Conservation (phyloP, 2,888 invertebrate genomes). For the Phytoseiulus persimilis region DNA sequence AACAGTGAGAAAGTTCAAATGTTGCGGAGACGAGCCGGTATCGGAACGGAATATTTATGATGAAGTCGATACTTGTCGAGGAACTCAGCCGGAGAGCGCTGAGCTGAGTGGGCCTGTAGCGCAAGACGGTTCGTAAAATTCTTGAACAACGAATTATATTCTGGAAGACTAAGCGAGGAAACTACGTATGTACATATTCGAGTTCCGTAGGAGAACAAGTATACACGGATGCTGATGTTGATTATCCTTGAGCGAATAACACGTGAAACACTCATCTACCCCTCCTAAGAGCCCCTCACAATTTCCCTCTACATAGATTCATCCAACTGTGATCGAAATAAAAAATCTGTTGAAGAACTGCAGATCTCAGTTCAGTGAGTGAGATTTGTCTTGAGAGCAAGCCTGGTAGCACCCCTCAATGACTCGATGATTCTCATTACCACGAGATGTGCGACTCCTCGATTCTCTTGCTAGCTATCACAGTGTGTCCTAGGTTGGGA, state of each 20-base stretch:
- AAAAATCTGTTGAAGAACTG: background rate
- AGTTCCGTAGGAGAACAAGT: too few species aligned
- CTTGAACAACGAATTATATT: background rate
- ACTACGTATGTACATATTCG: too few species aligned
- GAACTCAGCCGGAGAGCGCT: background rate
- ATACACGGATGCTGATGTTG: background rate
- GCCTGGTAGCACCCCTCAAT: too few species aligned
- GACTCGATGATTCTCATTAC: too few species aligned
- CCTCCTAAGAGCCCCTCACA: background rate
- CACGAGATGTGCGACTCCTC: too few species aligned
- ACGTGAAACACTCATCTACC: background rate
- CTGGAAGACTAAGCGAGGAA: background rate
- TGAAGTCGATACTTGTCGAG: background rate
- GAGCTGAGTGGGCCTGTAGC: background rate
- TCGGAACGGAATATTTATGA: background rate
- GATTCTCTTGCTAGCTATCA: too few species aligned
- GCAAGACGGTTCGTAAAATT: background rate
- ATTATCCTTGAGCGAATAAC: background rate
- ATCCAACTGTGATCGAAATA: background rate
- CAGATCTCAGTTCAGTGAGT: too few species aligned
- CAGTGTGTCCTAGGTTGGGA: too few species aligned
- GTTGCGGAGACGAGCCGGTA: background rate
- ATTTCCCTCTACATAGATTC: background rate
- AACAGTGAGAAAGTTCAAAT: background rate
- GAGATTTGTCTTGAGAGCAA: too few species aligned